These are phyloP conservation scores for Prionace glauca DNA, from an alignment of 2,797 vertebrate genomes.

Conservation along the genomic window DNA sequence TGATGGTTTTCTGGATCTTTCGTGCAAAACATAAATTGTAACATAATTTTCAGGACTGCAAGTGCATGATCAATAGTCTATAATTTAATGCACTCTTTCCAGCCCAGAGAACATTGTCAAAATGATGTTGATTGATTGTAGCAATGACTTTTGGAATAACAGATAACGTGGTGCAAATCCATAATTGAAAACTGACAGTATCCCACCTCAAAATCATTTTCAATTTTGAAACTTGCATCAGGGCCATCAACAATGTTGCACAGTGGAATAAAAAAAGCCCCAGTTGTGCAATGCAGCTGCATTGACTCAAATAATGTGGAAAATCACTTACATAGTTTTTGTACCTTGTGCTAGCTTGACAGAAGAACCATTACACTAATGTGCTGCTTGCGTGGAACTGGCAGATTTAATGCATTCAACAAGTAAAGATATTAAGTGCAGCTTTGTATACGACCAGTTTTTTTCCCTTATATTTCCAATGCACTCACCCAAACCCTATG, in stretches of 20 bases:
- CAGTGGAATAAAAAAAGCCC: background rate
- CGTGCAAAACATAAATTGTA: background rate
- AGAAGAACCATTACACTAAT: conserved; percentile 29
- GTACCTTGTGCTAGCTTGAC: conserved; percentile 5
- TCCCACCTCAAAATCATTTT: background rate
- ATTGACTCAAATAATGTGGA: conserved; percentile 31
- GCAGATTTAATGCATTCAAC: conserved; percentile 23
- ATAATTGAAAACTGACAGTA: background rate
- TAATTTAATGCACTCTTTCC: background rate
- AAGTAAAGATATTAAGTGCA: conserved; percentile 11
- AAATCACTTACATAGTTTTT: conserved; percentile 24
- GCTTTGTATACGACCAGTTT: background rate
- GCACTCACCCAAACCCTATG: background rate
- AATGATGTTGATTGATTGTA: background rate
- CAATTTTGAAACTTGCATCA: background rate
- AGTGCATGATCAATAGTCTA: background rate
- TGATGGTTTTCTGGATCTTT: background rate
- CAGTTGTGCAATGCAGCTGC: background rate
- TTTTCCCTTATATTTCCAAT: background rate
- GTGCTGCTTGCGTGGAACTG: background rate
- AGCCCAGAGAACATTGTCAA: background rate
- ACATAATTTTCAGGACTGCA: background rate
- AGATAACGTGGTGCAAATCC: background rate
- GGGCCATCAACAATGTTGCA: background rate
- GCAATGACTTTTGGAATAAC: background rate